Conservation (phyloP, 2,113 vertebrate genomes). For the Cheirogaleus medius region DNA sequence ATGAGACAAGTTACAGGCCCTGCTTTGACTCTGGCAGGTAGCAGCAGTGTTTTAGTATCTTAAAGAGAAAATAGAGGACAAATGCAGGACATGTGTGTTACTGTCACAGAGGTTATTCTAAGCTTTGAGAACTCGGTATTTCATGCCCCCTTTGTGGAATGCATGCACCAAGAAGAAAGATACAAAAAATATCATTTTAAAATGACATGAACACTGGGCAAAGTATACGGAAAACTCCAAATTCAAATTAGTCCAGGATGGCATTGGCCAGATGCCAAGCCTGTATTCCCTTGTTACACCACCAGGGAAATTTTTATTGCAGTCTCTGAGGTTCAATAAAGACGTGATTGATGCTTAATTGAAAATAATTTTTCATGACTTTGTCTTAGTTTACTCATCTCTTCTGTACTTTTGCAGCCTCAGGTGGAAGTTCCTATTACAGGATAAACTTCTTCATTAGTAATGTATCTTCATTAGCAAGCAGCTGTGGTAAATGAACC, state of each 20-base stretch:
- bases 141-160: not conserved
- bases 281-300: not conserved
- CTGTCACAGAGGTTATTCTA: not conserved
- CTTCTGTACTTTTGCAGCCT: not conserved
- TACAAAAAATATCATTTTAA: not conserved
- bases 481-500: slow-evolving; percentile 29
- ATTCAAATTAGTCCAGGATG: not conserved
- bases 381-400: not conserved
- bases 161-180: not conserved
- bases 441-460: not conserved
- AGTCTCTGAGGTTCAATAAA: not conserved
- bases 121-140: not conserved
- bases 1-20: not conserved
- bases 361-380: not conserved
- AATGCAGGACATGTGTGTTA: not conserved
- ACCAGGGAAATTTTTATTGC: not conserved
- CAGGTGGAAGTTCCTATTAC: not conserved
- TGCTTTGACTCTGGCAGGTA: not conserved
- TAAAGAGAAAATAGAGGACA: not conserved
- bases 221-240: not conserved
- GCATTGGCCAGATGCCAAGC: not conserved
- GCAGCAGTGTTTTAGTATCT: not conserved
- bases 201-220: not conserved
- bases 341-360: not conserved
- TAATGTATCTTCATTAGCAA: slow-evolving; percentile 29